Evolutionary conservation across 2,797 vertebrate species (phyloP).

Genomic region (Sebastes cheni): DNA sequence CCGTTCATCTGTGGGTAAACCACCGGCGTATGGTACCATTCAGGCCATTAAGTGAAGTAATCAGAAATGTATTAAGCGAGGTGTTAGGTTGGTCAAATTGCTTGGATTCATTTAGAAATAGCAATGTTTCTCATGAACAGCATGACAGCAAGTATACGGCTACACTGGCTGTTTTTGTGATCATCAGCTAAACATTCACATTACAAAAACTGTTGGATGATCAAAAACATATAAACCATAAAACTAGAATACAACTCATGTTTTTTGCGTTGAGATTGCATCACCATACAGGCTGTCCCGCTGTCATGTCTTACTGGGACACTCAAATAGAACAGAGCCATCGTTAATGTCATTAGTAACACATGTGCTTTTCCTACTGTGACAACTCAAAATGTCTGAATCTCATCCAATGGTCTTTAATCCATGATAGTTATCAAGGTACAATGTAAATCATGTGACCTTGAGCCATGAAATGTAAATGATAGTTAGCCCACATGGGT

Average conservation of each 20-base stretch:
- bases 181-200: background rate
- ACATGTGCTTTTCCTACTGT: background rate
- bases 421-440: background rate
- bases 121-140: background rate
- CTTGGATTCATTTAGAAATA: background rate
- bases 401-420: background rate
- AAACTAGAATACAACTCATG: background rate
- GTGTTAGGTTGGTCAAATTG: constrained; percentile 25
- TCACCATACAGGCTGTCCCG: background rate
- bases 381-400: background rate
- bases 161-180: background rate
- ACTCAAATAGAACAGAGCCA: background rate
- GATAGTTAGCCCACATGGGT: background rate
- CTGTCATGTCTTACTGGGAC: no score
- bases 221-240: background rate
- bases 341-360: background rate
- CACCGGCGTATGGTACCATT: background rate
- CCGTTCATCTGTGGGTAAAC: constrained; percentile 23
- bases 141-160: background rate
- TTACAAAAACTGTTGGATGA: background rate
- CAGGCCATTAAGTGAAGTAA: constrained; percentile 24
- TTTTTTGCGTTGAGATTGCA: background rate
- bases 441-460: background rate
- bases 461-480: background rate
- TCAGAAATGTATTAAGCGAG: constrained; percentile 29